Evolutionary conservation across 2,888 invertebrate species (phyloP).

Genomic region (Peribatodes rhomboidaria): DNA sequence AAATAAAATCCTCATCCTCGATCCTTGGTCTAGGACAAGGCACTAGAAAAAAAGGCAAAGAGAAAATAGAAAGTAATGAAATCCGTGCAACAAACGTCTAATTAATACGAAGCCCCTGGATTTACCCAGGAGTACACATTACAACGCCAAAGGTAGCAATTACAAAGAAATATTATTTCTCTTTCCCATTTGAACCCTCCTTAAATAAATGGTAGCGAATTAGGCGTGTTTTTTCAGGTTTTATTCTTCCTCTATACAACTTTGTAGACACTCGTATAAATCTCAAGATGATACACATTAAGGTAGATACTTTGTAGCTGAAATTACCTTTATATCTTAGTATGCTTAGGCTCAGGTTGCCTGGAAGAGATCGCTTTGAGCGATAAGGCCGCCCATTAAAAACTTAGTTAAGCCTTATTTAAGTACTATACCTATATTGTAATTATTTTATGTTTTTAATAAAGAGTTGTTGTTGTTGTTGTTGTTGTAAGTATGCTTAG

Average conservation of each 20-base stretch:
- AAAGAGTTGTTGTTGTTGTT: too few species aligned
- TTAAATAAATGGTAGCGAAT: constrained; percentile 27
- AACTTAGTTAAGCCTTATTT: too few species aligned
- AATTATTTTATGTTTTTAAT: too few species aligned
- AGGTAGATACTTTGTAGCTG: too few species aligned
- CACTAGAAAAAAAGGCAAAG: neutral
- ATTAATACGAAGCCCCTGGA: constrained; percentile 26
- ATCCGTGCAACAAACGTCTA: constrained; percentile 24
- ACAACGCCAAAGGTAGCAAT: constrained; percentile 31
- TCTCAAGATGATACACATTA: constrained; percentile 12
- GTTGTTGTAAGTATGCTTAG: too few species aligned
- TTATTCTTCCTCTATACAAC: constrained; percentile 13
- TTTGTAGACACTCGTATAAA: constrained; percentile 6
- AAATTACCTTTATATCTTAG: too few species aligned
- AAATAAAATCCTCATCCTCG: too few species aligned
- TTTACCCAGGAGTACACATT: constrained; percentile 23
- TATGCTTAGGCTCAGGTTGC: too few species aligned
- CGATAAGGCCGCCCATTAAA: too few species aligned
- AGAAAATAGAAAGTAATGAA: neutral
- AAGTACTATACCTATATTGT: too few species aligned
- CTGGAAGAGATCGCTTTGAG: too few species aligned
- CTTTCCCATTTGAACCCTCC: constrained; percentile 30
- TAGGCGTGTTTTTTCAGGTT: constrained; percentile 19
- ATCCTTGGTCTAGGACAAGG: neutral
- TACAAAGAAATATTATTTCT: constrained; percentile 34